Percentiles rank a stretch among this genome's conserved stretches.
phyloP scores from a whole-genome alignment of 2,113 vertebrate genomes.

The Anthoscopus minutus region DNA sequence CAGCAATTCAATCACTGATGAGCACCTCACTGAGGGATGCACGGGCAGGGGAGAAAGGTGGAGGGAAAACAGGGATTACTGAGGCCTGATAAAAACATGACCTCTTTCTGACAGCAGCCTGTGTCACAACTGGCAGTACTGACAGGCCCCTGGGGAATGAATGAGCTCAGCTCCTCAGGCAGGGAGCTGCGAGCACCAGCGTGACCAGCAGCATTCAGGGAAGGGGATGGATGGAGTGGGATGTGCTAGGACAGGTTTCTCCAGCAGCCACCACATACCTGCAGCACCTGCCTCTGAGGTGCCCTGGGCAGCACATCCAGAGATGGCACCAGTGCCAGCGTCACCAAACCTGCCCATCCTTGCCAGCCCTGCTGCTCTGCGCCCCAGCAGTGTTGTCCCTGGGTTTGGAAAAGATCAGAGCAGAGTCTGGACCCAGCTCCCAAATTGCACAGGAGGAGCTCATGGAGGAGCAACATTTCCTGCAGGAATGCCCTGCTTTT shows the following conservation, averaged over 20 bases:
- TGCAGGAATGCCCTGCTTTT: neutral
- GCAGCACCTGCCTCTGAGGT: neutral
- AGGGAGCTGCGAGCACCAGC: neutral
- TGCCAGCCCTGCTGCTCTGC: neutral
- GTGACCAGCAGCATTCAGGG: neutral
- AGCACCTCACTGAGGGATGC: neutral
- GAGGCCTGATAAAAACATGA: neutral
- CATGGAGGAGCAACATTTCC: neutral
- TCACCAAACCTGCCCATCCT: neutral
- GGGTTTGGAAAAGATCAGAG: neutral
- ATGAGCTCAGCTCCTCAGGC: neutral
- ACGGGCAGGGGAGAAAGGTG: neutral
- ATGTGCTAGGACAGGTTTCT: neutral
- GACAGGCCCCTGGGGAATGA: neutral
- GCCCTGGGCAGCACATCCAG: neutral
- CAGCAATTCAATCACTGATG: neutral
- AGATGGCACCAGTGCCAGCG: neutral
- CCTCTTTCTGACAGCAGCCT: neutral
- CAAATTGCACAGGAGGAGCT: accelerated
- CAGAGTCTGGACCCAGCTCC: neutral
- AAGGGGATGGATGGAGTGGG: neutral
- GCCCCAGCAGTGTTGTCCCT: accelerated
- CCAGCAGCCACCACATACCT: neutral
- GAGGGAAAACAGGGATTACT: neutral
- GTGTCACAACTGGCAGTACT: neutral